Conservation (phyloP, 23 tunicate genomes). For the Styela plicata region DNA sequence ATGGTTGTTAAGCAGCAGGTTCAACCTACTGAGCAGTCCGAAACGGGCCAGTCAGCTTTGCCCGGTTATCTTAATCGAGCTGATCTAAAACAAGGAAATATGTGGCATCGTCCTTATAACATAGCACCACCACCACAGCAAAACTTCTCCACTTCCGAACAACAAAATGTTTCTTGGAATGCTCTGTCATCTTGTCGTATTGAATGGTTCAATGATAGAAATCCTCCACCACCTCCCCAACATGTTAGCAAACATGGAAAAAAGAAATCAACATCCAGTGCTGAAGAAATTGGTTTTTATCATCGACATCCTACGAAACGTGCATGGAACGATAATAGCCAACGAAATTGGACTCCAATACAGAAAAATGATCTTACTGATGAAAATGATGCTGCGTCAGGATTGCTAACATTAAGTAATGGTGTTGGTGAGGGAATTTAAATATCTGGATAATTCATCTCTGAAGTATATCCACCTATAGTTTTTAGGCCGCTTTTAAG, state of each 20-base stretch:
- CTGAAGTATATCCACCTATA: no score
- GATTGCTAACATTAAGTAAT: slow-evolving; percentile 30
- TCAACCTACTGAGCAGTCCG: slow-evolving; percentile 20
- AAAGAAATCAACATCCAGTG: not conserved
- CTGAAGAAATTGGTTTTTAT: slow-evolving; percentile 26
- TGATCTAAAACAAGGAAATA: slow-evolving; percentile 5
- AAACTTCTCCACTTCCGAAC: slow-evolving; percentile 12
- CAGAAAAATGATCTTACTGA: slow-evolving; percentile 5
- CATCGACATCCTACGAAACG: slow-evolving; percentile 25
- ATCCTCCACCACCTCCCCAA: slow-evolving; percentile 17
- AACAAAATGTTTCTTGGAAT: slow-evolving; percentile 66
- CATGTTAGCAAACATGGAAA: not conserved
- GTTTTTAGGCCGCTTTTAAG: no score
- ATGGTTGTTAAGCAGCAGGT: slow-evolving; percentile 34
- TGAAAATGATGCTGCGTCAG: slow-evolving; percentile 20
- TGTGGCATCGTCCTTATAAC: slow-evolving; percentile 30
- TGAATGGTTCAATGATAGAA: slow-evolving; percentile 81
- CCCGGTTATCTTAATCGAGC: not conserved
- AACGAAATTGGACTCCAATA: slow-evolving; percentile 35
- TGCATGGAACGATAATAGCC: slow-evolving; percentile 12
- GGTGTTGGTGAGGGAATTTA: slow-evolving; percentile 42
- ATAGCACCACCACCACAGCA: not conserved
- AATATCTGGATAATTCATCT: no score
- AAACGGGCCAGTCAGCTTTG: slow-evolving; percentile 6
- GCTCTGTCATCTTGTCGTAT: slow-evolving; percentile 77